Evolutionary conservation across 2,888 invertebrate genomes (phyloP).

Genomic region (Agrilus cyanescens): DNA sequence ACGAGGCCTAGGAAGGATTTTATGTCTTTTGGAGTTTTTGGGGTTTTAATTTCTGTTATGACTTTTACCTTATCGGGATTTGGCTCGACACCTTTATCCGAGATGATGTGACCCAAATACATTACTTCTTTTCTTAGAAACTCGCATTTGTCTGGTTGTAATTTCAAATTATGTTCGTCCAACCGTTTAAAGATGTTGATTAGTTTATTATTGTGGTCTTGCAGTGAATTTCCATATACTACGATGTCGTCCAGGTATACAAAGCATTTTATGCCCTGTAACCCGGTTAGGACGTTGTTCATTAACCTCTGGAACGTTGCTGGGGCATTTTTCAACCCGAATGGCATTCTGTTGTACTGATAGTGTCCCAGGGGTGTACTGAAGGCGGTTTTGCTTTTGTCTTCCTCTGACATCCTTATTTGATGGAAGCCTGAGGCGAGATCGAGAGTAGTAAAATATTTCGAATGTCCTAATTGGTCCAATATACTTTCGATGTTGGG

Average conservation of each 20-base stretch:
- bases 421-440: constrained; percentile 25
- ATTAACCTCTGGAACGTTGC: constrained; percentile 30
- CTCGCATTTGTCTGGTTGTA: background rate
- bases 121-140: background rate
- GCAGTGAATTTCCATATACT: too few species aligned
- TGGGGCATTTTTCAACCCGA: constrained; percentile 29
- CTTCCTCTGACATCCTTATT: constrained; percentile 16
- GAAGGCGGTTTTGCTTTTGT: constrained; percentile 24
- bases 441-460: constrained; percentile 24
- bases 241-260: constrained; percentile 6
- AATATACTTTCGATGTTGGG: constrained; percentile 23
- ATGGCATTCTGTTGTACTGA: constrained; percentile 24
- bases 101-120: background rate
- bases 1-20: too few species aligned
- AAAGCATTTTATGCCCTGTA: constrained; percentile 2
- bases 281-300: constrained; percentile 16
- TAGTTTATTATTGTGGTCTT: too few species aligned
- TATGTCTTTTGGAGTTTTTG: too few species aligned
- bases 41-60: too few species aligned
- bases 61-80: background rate
- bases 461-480: constrained; percentile 20
- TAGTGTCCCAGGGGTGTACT: constrained; percentile 22
- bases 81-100: background rate
- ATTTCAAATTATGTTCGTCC: background rate
- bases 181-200: too few species aligned